Conservation (phyloP, 1,140 invertebrate genomes). For the Ips nitidus region DNA sequence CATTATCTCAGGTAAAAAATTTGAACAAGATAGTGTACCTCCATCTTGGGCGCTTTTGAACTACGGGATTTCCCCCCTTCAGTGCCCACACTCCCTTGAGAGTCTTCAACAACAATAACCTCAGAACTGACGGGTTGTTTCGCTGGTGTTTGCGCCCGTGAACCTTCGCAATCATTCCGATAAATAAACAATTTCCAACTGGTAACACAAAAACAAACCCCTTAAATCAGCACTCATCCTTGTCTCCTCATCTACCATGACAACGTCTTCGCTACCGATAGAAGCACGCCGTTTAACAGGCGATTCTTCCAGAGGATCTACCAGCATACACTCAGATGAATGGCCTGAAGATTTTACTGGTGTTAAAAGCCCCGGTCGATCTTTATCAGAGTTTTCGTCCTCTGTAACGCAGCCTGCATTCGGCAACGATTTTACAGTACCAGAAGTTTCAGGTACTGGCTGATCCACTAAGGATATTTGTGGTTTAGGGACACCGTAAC, state of each 20-base stretch:
- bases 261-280: conserved; percentile 39
- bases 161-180: conserved; percentile 2
- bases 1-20: not conserved
- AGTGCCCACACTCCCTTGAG: conserved; percentile 72
- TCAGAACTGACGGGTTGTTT: conserved; percentile 49
- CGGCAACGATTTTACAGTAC: conserved; percentile 21
- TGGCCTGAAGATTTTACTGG: conserved; percentile 13
- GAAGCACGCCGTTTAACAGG: conserved; percentile 12
- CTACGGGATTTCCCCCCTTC: conserved; percentile 57
- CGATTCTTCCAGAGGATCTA: conserved; percentile 16
- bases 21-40: conserved; percentile 15
- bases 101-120: conserved; percentile 70
- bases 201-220: conserved; percentile 38
- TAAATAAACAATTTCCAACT: not conserved
- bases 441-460: conserved; percentile 16
- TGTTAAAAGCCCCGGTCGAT: conserved; percentile 4
- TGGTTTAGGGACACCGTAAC: conserved; percentile 28
- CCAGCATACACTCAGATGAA: conserved; percentile 15
- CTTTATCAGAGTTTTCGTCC: conserved; percentile 11
- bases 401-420: conserved; percentile 5
- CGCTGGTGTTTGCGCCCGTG: conserved; percentile 58
- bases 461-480: conserved; percentile 28
- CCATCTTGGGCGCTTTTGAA: conserved; percentile 44
- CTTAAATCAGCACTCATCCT: conserved; percentile 79
- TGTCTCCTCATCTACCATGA: conserved; percentile 74